phyloP scores from a whole-genome alignment of 2,797 vertebrate species.

The Tangara arthus region DNA sequence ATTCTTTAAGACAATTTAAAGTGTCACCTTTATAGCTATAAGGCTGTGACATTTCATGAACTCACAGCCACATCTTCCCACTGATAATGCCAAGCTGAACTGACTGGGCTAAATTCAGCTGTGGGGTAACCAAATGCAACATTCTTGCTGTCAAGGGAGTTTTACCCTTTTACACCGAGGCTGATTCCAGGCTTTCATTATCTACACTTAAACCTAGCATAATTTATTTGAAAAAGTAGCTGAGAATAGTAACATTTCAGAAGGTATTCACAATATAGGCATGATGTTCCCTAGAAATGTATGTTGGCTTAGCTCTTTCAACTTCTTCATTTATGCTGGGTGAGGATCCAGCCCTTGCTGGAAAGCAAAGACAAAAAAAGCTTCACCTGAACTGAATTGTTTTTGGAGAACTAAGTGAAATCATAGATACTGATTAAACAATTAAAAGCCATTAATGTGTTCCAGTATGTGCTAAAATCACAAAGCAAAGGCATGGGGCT shows the following conservation, averaged over 20 bases:
- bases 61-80: conserved; percentile 42
- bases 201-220: conserved; percentile 30
- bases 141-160: not conserved
- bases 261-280: not conserved
- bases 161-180: not conserved
- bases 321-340: not conserved
- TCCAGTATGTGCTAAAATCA: not conserved
- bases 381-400: not conserved
- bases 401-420: not conserved
- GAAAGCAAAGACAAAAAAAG: conserved; percentile 6
- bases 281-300: not conserved
- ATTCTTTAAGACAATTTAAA: conserved; percentile 56
- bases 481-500: not conserved
- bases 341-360: not conserved
- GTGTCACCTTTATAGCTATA: conserved; percentile 63
- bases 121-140: not conserved
- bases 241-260: conserved; percentile 38
- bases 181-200: conserved; percentile 56
- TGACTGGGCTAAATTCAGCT: conserved; percentile 32
- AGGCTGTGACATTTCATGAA: conserved; percentile 64
- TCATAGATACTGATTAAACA: not conserved
- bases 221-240: conserved; percentile 31
- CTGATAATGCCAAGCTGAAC: conserved; percentile 44
- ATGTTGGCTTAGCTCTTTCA: not conserved
- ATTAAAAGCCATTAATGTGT: not conserved